Base-by-base conservation (phyloP, 2,888 invertebrate genomes). In the Campaea margaritaria region DNA sequence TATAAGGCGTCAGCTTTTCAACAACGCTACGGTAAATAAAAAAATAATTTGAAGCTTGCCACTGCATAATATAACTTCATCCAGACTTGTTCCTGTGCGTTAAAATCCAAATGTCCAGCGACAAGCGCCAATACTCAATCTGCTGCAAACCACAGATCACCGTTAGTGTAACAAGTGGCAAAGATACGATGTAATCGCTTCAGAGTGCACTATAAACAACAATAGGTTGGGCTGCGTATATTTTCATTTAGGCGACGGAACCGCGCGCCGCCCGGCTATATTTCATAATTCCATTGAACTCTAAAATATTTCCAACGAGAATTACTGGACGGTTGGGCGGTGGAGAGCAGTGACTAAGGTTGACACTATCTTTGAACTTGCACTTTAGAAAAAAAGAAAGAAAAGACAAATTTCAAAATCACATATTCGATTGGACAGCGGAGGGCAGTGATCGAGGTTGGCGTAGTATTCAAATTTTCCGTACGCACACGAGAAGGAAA, bases 231-330 rank as follows among this genome's bases (percentile, higher is more conserved):
- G 64, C 68, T 72, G 77, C 81, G 85, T 87, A 87, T 81, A 87
- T 87, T 81, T 79, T 85, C 85, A 87, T 87, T 85, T 81, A 72
- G 71, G 64, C 69, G 70, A 57, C 71, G 65, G 67, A 64, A 53
- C 65, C 59, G 52, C 49, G 60, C 65, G 58, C 64, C 62, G 71
- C 63, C 62, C 64, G 59, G 62, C 80, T 69, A 79, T 87, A 86
- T 84, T 81, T 86, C 86, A 86, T 86, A 86, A 85, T 86, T 80
- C 78, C 82, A 85, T 83, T 84, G 85, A 83, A 85, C 78, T 84
- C 79, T 83, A 83, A 85, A 85, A 85, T 85, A 85, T 85, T 79
- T 80, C 70, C 74, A 70, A 64, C 71, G 67, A 72, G 71, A 70
- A 70, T 75, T 62, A 64, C 64, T 51, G 65, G 50, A 44, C 45